Evolutionary conservation across 2,888 invertebrate species (phyloP).

Genomic region (Eristalinus sepulchralis): DNA sequence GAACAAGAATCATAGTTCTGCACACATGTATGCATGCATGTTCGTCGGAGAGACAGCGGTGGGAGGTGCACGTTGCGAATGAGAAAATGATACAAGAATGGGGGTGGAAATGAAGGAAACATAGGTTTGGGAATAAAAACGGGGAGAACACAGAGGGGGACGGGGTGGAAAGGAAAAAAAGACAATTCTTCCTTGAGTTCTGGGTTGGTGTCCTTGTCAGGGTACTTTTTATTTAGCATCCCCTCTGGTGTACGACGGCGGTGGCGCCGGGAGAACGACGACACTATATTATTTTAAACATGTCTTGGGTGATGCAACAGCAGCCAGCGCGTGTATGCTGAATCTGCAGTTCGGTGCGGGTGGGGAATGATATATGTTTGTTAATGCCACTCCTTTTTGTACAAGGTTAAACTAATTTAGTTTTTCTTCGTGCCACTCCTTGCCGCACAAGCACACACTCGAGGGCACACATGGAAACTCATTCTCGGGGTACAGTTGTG

Average conservation of each 20-base stretch:
- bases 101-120: conserved; percentile 23
- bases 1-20: conserved; percentile 58
- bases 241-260: conserved; percentile 24
- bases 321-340: neutral
- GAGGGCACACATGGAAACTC: neutral
- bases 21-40: neutral
- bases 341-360: conserved; percentile 26
- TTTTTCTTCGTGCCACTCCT: conserved; percentile 15
- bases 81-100: conserved; percentile 38
- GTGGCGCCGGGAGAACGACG: neutral
- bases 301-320: conserved; percentile 5
- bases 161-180: neutral
- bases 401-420: conserved; percentile 60
- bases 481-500: neutral
- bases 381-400: conserved; percentile 57
- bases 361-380: conserved; percentile 3
- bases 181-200: conserved; percentile 43
- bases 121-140: conserved; percentile 13
- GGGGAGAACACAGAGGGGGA: neutral
- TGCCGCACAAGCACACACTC: neutral
- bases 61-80: conserved; percentile 20
- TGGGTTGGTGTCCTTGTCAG: conserved; percentile 39
- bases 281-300: conserved; percentile 1
- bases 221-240: neutral
- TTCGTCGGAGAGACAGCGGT: conserved; percentile 20